Base-by-base conservation (phyloP, 2,797 vertebrate genomes). In the Chanos chanos region DNA sequence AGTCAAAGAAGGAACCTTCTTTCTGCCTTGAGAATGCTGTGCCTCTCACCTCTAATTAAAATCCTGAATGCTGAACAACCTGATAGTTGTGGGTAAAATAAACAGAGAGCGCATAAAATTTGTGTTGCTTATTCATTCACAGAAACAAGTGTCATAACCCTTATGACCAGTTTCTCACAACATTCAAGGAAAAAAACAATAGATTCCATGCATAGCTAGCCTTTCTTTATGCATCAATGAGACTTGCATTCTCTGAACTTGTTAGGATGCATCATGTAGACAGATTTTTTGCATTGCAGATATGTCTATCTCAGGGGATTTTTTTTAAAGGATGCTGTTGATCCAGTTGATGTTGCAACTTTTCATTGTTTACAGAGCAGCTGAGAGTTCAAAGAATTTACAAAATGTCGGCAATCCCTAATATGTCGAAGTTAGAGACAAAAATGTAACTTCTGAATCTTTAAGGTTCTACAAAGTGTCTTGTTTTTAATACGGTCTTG, bases 151-250 rank as follows among this genome's bases (percentile, higher is more conserved):
- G 19, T 50, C 28, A 47, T 36, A 40, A 33, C n/a, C 12, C 25
- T 0, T 10, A 7, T 5, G 10, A 34, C 24, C 47, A 34, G 37
- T 4, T 28, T 28, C 44, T 56, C 25, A 15, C 13, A 27, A 44
- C 33, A 30, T 15, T 41, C 21, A 43, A 36, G 4, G 8, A 37
- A 45, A 13, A 7, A 30, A 30, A 18, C 52, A 19, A 44, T 67
- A 52, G 58, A 76, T 70, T 80, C 73, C 34, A 16, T 9, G 70
- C 71, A 66, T 73, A 44, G 37, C 37, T 67, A 47, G 13, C 24
- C 49, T 31, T 31, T 13, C 50, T 27, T 47, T 41, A 4, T 19
- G 15, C n/a, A n/a, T n/a, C n/a, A n/a, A n/a, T n/a, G n/a, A n/a
- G n/a, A n/a, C n/a, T n/a, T n/a, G n/a, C n/a, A n/a, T n/a, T n/a